Evolutionary conservation across 2,113 vertebrate genomes (phyloP).

Genomic region (Hippocampus zosterae): DNA sequence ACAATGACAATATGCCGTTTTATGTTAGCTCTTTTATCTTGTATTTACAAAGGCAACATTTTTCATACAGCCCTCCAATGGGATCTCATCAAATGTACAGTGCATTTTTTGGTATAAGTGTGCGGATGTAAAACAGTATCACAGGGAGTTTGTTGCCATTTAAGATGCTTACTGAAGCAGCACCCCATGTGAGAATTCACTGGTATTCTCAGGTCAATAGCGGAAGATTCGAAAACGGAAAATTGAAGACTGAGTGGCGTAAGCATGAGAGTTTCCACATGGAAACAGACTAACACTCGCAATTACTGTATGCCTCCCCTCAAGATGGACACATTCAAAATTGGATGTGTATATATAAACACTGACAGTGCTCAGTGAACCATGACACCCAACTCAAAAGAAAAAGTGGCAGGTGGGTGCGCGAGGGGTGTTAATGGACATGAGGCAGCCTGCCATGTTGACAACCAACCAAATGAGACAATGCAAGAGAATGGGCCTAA

Average conservation of each 20-base stretch:
- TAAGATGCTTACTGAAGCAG: slow-evolving; percentile 60
- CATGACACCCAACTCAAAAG: slow-evolving; percentile 47
- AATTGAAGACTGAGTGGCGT: slow-evolving; percentile 39
- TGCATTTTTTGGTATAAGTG: too few relatives aligned
- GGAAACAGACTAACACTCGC: slow-evolving; percentile 31
- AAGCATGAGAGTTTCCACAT: slow-evolving; percentile 51
- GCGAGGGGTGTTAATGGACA: slow-evolving; percentile 59
- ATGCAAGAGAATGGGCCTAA: slow-evolving; percentile 15
- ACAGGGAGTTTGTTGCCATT: slow-evolving; percentile 34
- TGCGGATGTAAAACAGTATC: too few relatives aligned
- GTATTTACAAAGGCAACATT: too few relatives aligned
- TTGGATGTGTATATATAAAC: not conserved
- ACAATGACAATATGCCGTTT: too few relatives aligned
- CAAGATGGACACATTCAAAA: slow-evolving; percentile 3
- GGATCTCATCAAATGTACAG: too few relatives aligned
- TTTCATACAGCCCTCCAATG: too few relatives aligned
- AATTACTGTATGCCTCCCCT: not conserved
- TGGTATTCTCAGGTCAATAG: slow-evolving; percentile 56
- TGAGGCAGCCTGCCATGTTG: slow-evolving; percentile 51
- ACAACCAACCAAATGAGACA: slow-evolving; percentile 26
- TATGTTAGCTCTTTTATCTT: too few relatives aligned
- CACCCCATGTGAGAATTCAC: slow-evolving; percentile 48
- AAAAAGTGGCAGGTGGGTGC: slow-evolving; percentile 27
- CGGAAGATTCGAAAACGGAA: slow-evolving; percentile 66
- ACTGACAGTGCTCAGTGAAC: slow-evolving; percentile 35